Base-by-base conservation (phyloP, 2,888 invertebrate genomes). In the Eupeodes latifasciatus region DNA sequence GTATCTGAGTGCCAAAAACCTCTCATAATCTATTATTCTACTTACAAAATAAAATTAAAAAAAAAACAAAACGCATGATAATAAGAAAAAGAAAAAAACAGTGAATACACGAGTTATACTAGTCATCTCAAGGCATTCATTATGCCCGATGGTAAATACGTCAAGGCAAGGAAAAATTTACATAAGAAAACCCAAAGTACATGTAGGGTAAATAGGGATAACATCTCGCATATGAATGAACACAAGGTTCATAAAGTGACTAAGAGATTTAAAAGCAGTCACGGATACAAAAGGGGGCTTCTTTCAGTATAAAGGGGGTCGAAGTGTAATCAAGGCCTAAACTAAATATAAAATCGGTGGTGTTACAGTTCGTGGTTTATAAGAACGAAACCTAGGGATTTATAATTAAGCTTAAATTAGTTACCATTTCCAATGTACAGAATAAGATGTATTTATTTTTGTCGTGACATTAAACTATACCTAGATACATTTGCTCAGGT, bases 111-210 rank as follows among this genome's bases (percentile, higher is more conserved):
- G 69, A 81, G 78, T 77, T 71, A 75, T 75, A 67, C 83, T 75
- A 87, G 75, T 87, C 84, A 87, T 87, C 87, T 84, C 77, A 62
- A 67, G 69, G 76, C 87, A 87, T 84, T 87, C 87, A 87, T 87
- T 87, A 87, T 87, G 84, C 80, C 84, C 83, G 10, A 83, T 85
- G 75, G 71, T 72, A 83, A 79, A 82, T 79, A 79, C 83, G 80
- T 83, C 79, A 83, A 80, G 83, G 66, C 74, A 47, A 59, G 55
- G 10, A 6, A 44, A 81, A 74, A 84, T 87, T 87, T 87, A 80
- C 87, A 84, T 84, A 84, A 71, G 79, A 86, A 86, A 83, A 86
- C 75, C 71, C 59, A 66, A 79, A 80, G 75, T 82, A 86, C 86
- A 74, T 74, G 81, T 74, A 82, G 86, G 86, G 86, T 75, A 87